Percentiles rank a stretch among this genome's conserved stretches.
These are phyloP conservation scores for Eospalax fontanierii DNA, from an alignment of 2,797 vertebrate species.

Conservation along the genomic window DNA sequence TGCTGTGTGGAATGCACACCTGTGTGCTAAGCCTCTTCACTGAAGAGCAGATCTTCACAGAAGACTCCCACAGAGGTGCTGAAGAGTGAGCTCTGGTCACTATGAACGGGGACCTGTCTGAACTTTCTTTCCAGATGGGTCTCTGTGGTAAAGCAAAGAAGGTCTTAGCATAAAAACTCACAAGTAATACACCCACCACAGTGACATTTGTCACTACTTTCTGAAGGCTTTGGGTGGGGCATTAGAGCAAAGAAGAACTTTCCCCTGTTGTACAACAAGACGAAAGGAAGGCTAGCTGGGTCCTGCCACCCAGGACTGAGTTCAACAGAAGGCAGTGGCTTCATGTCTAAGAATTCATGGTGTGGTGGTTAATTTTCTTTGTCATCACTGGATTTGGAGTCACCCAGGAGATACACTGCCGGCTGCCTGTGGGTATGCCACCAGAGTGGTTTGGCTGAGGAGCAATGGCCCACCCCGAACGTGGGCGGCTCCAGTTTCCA, in stretches of 20 bases:
- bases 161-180: neutral
- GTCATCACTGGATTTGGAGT: neutral
- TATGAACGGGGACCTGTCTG: fast-evolving
- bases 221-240: neutral
- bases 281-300: fast-evolving
- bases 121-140: fast-evolving
- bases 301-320: fast-evolving
- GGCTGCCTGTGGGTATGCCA: neutral
- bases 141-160: neutral
- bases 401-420: neutral
- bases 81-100: fast-evolving
- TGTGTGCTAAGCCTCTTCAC: fast-evolving
- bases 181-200: neutral
- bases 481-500: no score
- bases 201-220: neutral
- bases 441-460: neutral
- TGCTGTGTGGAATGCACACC: neutral
- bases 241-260: neutral
- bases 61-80: neutral
- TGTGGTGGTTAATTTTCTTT: neutral
- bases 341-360: neutral
- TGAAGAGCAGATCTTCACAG: fast-evolving
- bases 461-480: no score
- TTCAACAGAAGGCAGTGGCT: fast-evolving
- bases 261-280: neutral